A percentile compares a stretch with the other conserved stretches of the same genome.
Conservation (phyloP, 2,888 invertebrate genomes). For the Tortrix viridana region DNA sequence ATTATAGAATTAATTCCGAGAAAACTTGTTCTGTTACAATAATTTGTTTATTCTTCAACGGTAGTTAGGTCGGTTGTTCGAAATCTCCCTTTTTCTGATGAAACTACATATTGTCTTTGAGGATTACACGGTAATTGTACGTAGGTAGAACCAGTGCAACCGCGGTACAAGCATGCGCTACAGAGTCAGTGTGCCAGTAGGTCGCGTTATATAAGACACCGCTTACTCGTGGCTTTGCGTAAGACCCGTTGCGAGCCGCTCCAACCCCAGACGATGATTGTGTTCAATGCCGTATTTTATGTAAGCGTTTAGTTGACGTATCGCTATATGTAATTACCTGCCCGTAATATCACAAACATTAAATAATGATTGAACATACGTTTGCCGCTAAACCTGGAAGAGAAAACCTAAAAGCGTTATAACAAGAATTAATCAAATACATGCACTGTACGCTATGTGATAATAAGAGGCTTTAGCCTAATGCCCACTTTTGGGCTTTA, state of each 20-base stretch:
- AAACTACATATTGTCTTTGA: conserved; percentile 16
- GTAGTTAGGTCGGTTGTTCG: too few relatives aligned
- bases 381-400: too few relatives aligned
- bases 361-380: too few relatives aligned
- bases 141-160: conserved; percentile 58
- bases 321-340: conserved; percentile 9
- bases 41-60: too few relatives aligned
- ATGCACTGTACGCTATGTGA: too few relatives aligned
- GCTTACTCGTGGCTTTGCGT: conserved; percentile 73
- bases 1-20: too few relatives aligned
- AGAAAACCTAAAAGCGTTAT: too few relatives aligned
- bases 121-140: conserved; percentile 42
- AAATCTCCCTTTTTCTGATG: neutral
- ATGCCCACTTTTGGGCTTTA: too few relatives aligned
- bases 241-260: conserved; percentile 67
- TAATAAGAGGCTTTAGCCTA: too few relatives aligned
- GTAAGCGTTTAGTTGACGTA: conserved; percentile 30
- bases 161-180: conserved; percentile 54
- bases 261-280: conserved; percentile 56
- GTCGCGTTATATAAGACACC: conserved; percentile 73
- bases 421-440: too few relatives aligned
- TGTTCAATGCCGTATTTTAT: conserved; percentile 44
- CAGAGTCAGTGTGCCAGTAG: conserved; percentile 78
- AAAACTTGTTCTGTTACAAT: too few relatives aligned
- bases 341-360: neutral